These are phyloP conservation scores for Sphenopsis melanotis DNA, from an alignment of 2,797 vertebrate genomes.

Conservation along the genomic window DNA sequence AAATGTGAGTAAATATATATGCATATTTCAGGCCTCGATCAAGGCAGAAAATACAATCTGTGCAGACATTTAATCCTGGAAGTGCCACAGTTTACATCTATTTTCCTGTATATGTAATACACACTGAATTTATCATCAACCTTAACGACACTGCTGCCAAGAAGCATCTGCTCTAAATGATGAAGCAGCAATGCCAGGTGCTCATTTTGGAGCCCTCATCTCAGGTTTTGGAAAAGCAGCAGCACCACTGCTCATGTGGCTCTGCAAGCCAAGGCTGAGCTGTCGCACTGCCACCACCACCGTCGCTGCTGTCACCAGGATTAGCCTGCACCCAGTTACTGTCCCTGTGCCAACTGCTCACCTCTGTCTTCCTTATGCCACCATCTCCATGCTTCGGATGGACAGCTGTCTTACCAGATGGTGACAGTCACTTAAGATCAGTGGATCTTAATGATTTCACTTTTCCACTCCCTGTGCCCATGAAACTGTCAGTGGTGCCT, in stretches of 20 bases:
- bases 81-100: background rate
- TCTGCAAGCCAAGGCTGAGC: background rate
- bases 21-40: background rate
- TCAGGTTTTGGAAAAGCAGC: background rate
- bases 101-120: background rate
- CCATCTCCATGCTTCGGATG: background rate
- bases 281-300: accelerated
- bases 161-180: background rate
- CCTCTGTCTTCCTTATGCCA: background rate
- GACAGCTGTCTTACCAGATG: background rate
- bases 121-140: background rate
- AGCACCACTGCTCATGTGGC: background rate
- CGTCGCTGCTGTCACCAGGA: background rate
- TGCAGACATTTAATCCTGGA: background rate
- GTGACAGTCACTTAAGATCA: background rate
- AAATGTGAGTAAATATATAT: background rate
- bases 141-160: background rate
- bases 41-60: background rate
- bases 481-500: background rate
- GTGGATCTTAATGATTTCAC: background rate
- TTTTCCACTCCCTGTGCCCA: background rate
- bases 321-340: background rate
- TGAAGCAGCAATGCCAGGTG: background rate
- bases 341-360: background rate
- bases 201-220: background rate